Evolutionary conservation across 2,888 invertebrate genomes (phyloP), one percentile per base, ranked within the genome.

Genomic region (Himalopsyche kuldschensis): DNA sequence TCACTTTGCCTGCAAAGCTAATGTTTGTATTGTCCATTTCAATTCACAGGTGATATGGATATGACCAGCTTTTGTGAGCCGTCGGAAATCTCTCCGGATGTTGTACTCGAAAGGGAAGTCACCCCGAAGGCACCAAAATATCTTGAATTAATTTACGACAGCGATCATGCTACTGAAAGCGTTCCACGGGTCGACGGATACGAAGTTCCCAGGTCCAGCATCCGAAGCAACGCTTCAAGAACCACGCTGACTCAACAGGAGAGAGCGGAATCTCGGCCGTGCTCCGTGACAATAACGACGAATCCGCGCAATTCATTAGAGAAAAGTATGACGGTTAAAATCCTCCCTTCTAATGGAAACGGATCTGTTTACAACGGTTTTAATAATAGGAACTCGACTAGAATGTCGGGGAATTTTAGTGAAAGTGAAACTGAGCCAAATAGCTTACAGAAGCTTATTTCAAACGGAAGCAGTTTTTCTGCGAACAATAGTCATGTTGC

Each of bases 61-160:
- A 77, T 77, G 32, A 41, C 80, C 3, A 79, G 77, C 11, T 80
- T 75, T 27, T 35, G 48, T 69, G 78, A 80, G 32, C 78, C 80
- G 35, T 11, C 55, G 0, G 76, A 75, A 69, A 24, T 79, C n/a
- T 55, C 76, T 10, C 63, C 79, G 30, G 88, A 87, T 41, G 86
- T 85, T 6, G 84, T 84, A 30, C 85, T 86, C 84, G 87, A 82
- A 32, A 87, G 85, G 55, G 84, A 84, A 30, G 86, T 87, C 82
- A 87, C 47, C 1, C 24, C 24, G 69, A 55, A 20, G 10, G 24
- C 69, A 47, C 94, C 94, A 0, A 94, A 94, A 87, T 95, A 95
- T 88, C 89, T 95, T 80, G 94, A 95, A 88, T 89, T 95, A 78
- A 90, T 95, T 88, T 94, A 94, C 87, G 94, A 94, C 87, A 91